Evolutionary conservation across 2,888 invertebrate species (phyloP), one percentile per base, ranked within the genome.

Genomic region (Leucophora obtusa): DNA sequence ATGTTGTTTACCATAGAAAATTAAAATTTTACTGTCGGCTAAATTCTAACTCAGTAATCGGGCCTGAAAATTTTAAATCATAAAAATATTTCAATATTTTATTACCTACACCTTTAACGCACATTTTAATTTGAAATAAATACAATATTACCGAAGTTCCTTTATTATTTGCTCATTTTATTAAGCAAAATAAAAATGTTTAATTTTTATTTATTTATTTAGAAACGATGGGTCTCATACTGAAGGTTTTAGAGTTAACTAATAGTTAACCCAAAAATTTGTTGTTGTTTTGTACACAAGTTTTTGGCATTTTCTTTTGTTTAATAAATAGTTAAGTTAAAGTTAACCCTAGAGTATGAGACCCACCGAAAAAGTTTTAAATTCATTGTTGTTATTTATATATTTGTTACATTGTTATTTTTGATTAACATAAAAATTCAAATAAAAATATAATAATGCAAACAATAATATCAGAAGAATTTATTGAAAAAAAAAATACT

Each of bases 401-500:
- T 38, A 65, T 71, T 65, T 71, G 54, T 66, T 77, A 71, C 51
- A 56, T 69, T 72, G 78, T 73, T 78, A 78, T 66, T 47, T 68
- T 62, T 66, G 68, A 78, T 82, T 54, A 62, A 71, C 54, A 35
- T 53, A 24, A 35, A 56, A 28, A 59, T 10, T 53, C 17, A 60
- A 21, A 35, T 18, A 18, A 68, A 63, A 66, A 47, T 10, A 68
- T 2, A 65, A 71, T 59, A 58, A 62, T 51, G 54, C 51, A 69
- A 71, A 77, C 47, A 70, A 73, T 79, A 79, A 79, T 72, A 80
- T 76, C 62, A 73, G 76, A 81, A 73, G 76, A 81, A 81, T 74
- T 81, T 81, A 77, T 77, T 74, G 69, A 70, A 56, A 77, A 77
- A 70, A 56, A 77, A 77, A 60, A 62, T 72, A 38, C 10, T 38